phyloP scores from a whole-genome alignment of 2,888 invertebrate genomes.

The Pseudoips prasinana region DNA sequence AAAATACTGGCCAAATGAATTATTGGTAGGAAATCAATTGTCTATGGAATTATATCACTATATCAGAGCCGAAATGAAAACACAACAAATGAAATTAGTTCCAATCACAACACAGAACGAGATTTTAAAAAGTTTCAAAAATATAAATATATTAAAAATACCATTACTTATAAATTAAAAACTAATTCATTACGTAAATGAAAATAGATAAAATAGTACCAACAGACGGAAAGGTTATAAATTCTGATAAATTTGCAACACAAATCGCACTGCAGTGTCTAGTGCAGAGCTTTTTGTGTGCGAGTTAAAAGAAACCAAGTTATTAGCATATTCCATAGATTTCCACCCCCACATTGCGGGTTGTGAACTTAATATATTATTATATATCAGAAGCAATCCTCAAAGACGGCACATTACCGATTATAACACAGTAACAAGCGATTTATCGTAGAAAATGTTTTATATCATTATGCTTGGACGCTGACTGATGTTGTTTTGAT shows the following conservation, averaged over 20 bases:
- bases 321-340: slow-evolving; percentile 76
- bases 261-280: slow-evolving; percentile 80
- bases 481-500: slow-evolving; percentile 44
- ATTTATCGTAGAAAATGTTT: slow-evolving; percentile 75
- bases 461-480: slow-evolving; percentile 66
- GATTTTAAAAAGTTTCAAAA: neutral
- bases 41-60: no score
- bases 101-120: neutral
- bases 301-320: slow-evolving; percentile 72
- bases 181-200: no score
- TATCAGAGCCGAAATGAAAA: no score
- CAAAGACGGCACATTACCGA: slow-evolving; percentile 65
- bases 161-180: no score
- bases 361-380: slow-evolving; percentile 34
- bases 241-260: slow-evolving; percentile 71
- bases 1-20: slow-evolving; percentile 29
- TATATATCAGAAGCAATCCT: slow-evolving; percentile 37
- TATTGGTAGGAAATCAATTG: no score
- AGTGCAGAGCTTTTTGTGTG: slow-evolving; percentile 80
- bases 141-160: no score
- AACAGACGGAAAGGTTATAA: slow-evolving; percentile 34
- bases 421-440: slow-evolving; percentile 64
- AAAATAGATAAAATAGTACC: slow-evolving; percentile 23
- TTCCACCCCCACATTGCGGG: slow-evolving; percentile 52
- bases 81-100: neutral